These are phyloP conservation scores for Microctenopoma stevenorrisi DNA, from an alignment of 2,797 vertebrate species.

Conservation along the genomic window DNA sequence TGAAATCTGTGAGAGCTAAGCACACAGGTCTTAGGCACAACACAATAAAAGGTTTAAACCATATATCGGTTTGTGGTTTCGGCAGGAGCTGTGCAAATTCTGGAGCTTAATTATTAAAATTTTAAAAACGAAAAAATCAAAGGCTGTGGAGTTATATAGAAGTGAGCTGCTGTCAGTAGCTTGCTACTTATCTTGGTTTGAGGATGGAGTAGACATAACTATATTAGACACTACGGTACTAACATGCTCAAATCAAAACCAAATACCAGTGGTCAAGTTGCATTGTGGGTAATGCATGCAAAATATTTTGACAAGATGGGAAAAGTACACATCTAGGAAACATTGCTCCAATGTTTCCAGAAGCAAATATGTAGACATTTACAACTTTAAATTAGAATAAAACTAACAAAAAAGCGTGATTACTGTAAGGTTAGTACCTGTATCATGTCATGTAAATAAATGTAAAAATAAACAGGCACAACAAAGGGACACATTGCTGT, in stretches of 20 bases:
- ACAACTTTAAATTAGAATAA: constrained; percentile 34
- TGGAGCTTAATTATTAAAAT: neutral
- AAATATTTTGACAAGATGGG: neutral
- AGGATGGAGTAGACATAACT: neutral
- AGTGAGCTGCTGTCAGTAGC: neutral
- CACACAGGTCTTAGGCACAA: constrained; percentile 4
- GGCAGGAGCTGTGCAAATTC: neutral
- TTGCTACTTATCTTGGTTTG: neutral
- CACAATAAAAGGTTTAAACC: neutral
- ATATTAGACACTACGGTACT: too few relatives aligned
- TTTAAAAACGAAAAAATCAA: too few relatives aligned
- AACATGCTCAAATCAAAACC: fast-evolving
- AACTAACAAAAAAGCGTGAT: constrained; percentile 35
- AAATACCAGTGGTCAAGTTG: neutral
- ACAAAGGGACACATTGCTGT: neutral
- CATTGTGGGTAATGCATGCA: neutral
- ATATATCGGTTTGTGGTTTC: neutral
- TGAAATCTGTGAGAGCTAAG: constrained; percentile 22
- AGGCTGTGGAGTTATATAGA: neutral
- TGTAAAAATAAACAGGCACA: constrained; percentile 31
- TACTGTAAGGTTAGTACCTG: constrained; percentile 62
- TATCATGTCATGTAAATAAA: constrained; percentile 29
- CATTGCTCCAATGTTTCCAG: neutral
- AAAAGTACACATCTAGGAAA: neutral
- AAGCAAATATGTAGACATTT: constrained; percentile 12